Evolutionary conservation across 2,888 invertebrate species (phyloP).

Genomic region (Aleiodes testaceus): DNA sequence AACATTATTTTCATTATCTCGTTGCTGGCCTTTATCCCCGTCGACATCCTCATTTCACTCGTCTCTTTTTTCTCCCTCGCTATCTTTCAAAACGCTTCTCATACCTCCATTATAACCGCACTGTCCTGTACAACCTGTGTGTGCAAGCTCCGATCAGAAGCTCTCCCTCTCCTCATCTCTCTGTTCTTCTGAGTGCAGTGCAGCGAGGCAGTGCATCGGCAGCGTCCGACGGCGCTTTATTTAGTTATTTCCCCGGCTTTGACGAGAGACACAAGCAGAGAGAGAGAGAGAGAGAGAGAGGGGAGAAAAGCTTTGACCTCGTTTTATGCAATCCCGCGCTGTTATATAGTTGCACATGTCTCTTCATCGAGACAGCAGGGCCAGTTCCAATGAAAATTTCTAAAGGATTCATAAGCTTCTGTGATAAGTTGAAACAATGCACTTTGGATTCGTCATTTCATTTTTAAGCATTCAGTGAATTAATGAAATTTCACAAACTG

Average conservation of each 20-base stretch:
- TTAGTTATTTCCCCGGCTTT: conserved; percentile 50
- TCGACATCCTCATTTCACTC: conserved; percentile 9
- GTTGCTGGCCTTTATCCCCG: conserved; percentile 18
- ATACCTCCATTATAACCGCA: conserved; percentile 20
- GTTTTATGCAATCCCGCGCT: conserved; percentile 37
- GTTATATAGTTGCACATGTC: conserved; percentile 27
- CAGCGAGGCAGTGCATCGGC: neutral
- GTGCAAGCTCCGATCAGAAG: neutral
- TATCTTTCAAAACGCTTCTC: conserved; percentile 24
- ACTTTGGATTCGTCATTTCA: neutral
- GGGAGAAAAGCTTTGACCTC: conserved; percentile 54
- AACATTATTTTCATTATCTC: conserved; percentile 11
- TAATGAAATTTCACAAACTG: too few species aligned
- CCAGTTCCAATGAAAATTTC: neutral
- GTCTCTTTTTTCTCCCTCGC: conserved; percentile 1
- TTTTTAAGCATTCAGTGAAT: neutral
- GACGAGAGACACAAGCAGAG: conserved; percentile 45
- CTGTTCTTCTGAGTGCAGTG: neutral
- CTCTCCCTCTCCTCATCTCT: neutral
- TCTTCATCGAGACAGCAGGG: neutral
- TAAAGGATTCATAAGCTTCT: conserved; percentile 3
- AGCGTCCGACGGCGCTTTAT: conserved; percentile 31
- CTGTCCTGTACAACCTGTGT: conserved; percentile 17
- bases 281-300: conserved; percentile 30
- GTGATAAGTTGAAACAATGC: too few species aligned